Evolutionary conservation across 2,888 invertebrate genomes (phyloP).

Genomic region (Cheiracanthium punctorium): DNA sequence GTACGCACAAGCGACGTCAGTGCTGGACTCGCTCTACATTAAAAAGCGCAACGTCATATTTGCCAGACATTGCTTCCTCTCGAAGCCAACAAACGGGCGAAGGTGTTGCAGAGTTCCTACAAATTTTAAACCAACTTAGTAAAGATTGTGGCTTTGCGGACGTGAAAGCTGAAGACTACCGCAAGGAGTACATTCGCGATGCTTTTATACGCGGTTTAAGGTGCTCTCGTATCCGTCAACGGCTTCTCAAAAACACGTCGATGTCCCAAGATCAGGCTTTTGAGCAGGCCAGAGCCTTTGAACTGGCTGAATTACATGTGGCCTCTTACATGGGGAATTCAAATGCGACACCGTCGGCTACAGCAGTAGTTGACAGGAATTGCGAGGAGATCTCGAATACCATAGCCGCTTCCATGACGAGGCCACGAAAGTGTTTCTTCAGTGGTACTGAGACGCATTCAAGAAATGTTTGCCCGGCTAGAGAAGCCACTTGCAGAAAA

Average conservation of each 20-base stretch:
- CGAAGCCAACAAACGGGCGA: too few species aligned
- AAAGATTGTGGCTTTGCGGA: background rate
- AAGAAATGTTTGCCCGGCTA: background rate
- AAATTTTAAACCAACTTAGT: background rate
- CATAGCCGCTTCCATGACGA: background rate
- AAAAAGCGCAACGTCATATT: too few species aligned
- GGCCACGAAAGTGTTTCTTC: background rate
- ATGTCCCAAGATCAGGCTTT: background rate
- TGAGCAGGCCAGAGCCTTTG: background rate
- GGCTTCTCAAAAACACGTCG: too few species aligned
- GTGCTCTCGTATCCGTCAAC: too few species aligned
- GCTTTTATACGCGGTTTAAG: too few species aligned
- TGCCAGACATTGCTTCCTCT: too few species aligned
- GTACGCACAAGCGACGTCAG: too few species aligned
- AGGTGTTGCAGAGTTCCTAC: too few species aligned
- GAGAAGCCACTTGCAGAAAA: background rate
- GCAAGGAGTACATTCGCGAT: too few species aligned
- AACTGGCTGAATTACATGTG: background rate
- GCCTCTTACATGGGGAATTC: background rate
- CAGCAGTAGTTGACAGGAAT: background rate
- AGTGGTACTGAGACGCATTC: background rate
- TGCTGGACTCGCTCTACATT: too few species aligned
- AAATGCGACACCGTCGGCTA: background rate
- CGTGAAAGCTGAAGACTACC: background rate
- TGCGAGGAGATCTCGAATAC: background rate